These are phyloP conservation scores for Ernsta delagoae DNA, from an alignment of 2,888 invertebrate species.

Conservation along the genomic window DNA sequence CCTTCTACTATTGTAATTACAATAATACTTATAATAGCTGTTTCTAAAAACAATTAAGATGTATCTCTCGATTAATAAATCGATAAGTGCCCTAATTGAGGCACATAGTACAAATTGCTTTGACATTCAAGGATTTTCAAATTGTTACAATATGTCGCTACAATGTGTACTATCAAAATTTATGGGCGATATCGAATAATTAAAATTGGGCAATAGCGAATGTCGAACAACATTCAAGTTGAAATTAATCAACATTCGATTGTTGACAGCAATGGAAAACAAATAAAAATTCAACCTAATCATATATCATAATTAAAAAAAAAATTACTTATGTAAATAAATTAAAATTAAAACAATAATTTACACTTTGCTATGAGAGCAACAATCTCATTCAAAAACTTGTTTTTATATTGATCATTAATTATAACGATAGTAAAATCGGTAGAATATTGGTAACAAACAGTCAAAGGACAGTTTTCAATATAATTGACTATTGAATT, in stretches of 20 bases:
- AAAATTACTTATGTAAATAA: neutral
- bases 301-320: neutral
- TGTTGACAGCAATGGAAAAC: conserved; percentile 18
- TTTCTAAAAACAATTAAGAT: conserved; percentile 9
- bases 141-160: conserved; percentile 31
- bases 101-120: conserved; percentile 36
- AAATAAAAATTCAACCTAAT: conserved; percentile 4
- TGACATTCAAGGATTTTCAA: conserved; percentile 42
- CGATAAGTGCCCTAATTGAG: conserved; percentile 37
- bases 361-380: no score
- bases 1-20: neutral
- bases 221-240: conserved; percentile 13
- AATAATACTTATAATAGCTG: neutral
- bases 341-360: no score
- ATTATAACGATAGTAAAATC: no score
- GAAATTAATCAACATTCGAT: conserved; percentile 28
- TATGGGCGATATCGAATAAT: conserved; percentile 32
- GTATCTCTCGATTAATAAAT: conserved; percentile 17
- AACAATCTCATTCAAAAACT: no score
- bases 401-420: no score
- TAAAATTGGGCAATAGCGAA: conserved; percentile 39
- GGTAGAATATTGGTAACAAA: no score
- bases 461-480: no score
- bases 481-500: neutral
- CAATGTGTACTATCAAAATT: conserved; percentile 15